These are phyloP conservation scores for Microtus richardsoni DNA, from an alignment of 2,113 vertebrate genomes.

Conservation along the genomic window DNA sequence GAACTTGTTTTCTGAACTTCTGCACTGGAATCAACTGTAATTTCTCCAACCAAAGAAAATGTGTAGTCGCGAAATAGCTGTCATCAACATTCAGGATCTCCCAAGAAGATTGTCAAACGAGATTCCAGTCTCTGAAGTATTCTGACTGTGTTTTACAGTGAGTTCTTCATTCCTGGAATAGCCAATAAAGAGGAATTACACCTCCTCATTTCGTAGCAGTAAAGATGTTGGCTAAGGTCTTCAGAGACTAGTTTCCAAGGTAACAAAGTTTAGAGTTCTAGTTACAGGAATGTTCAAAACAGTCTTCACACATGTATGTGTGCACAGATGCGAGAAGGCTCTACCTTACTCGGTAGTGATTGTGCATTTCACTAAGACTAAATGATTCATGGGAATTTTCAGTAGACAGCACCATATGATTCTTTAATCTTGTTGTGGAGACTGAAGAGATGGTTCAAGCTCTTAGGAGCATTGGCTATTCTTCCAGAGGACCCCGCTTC, in stretches of 20 bases:
- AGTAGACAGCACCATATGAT: neutral
- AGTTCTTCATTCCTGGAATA: neutral
- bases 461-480: neutral
- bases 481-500: neutral
- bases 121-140: constrained; percentile 20
- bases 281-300: neutral
- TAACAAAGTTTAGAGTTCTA: constrained; percentile 26
- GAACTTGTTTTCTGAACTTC: neutral
- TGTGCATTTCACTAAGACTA: constrained; percentile 25
- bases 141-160: neutral
- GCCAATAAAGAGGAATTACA: neutral
- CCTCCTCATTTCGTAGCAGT: neutral
- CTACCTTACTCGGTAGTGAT: constrained; percentile 1
- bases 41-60: neutral
- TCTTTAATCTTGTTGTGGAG: constrained; percentile 21
- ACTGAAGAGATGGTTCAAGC: neutral
- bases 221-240: neutral
- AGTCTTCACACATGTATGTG: neutral
- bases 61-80: neutral
- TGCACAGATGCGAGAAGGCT: neutral
- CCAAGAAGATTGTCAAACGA: neutral
- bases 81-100: neutral
- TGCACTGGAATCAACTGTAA: neutral
- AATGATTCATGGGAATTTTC: constrained; percentile 9
- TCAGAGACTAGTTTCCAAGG: neutral